phyloP scores from a whole-genome alignment of 1,140 invertebrate species.

The Bombus superbus region DNA sequence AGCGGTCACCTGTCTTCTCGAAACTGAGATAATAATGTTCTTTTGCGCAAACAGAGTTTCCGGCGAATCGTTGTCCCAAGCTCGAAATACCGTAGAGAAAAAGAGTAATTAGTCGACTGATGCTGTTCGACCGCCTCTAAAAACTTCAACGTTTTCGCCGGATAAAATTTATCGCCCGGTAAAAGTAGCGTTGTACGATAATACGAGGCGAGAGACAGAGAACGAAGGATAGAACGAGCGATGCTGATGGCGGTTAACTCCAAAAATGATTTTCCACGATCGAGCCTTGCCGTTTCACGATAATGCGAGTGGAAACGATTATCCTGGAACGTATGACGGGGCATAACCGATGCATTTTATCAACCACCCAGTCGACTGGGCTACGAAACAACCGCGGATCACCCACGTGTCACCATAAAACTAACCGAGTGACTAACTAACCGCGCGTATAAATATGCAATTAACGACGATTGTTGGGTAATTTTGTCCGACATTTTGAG shows the following conservation, averaged over 20 bases:
- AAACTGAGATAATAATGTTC: conserved; percentile 44
- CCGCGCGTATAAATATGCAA: conserved; percentile 62
- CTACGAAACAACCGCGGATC: conserved; percentile 18
- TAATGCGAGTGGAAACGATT: conserved; percentile 62
- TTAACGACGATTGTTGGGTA: conserved; percentile 65
- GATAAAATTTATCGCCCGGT: conserved; percentile 42
- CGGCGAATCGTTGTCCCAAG: not conserved
- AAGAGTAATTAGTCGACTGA: conserved; percentile 49
- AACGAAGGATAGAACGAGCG: not conserved
- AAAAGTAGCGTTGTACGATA: conserved; percentile 18
- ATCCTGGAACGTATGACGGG: conserved; percentile 46
- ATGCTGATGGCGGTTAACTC: not conserved
- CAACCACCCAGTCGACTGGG: not conserved
- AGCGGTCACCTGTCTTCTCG: not conserved
- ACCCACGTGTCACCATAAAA: conserved; percentile 55
- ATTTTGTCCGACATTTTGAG: conserved; percentile 50
- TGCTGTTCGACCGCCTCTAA: conserved; percentile 20
- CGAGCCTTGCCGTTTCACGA: conserved; percentile 47
- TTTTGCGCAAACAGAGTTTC: conserved; percentile 26
- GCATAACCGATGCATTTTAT: conserved; percentile 51
- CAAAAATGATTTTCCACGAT: conserved; percentile 57
- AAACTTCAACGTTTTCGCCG: conserved; percentile 31
- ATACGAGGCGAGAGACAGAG: not conserved
- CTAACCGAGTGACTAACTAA: conserved; percentile 60
- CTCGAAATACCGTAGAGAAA: conserved; percentile 6